Percentiles rank a stretch among this genome's conserved stretches.
phyloP scores from a whole-genome alignment of 2,888 invertebrate genomes.

The Caenorhabditis zanzibari region DNA sequence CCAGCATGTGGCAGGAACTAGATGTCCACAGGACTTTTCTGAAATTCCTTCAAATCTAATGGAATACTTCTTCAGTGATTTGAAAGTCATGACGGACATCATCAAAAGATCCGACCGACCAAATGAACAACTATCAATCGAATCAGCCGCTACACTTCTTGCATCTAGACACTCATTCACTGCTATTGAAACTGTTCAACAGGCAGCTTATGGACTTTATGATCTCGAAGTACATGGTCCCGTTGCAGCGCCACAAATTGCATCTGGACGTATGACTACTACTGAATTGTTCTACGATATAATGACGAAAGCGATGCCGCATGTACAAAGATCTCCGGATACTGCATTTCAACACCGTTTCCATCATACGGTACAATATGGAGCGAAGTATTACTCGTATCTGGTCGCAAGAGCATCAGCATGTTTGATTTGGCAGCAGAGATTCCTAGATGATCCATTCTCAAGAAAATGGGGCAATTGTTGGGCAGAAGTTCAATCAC shows the following conservation, averaged over 20 bases:
- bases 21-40: conserved; percentile 97
- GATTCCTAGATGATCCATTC: conserved; percentile 78
- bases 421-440: conserved; percentile 78
- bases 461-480: conserved; percentile 73
- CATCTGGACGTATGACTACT: conserved; percentile 72
- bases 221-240: conserved; percentile 82
- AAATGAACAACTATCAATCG: conserved; percentile 90
- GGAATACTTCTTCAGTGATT: conserved; percentile 96
- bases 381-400: conserved; percentile 98
- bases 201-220: conserved; percentile 84
- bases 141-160: conserved; percentile 90
- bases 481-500: conserved; percentile 82
- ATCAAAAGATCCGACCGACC: conserved; percentile 85
- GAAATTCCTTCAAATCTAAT: conserved; percentile 98
- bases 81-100: conserved; percentile 71
- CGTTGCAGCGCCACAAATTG: conserved; percentile 65
- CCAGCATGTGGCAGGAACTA: conserved; percentile 95
- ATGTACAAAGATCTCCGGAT: conserved; percentile 68
- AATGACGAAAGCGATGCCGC: conserved; percentile 75
- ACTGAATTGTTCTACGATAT: conserved; percentile 75
- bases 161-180: conserved; percentile 91
- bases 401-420: conserved; percentile 88
- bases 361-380: conserved; percentile 97
- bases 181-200: conserved; percentile 77
- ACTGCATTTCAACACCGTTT: conserved; percentile 87